Evolutionary conservation across 2,888 invertebrate species (phyloP).

Genomic region (Drosophila formosana): DNA sequence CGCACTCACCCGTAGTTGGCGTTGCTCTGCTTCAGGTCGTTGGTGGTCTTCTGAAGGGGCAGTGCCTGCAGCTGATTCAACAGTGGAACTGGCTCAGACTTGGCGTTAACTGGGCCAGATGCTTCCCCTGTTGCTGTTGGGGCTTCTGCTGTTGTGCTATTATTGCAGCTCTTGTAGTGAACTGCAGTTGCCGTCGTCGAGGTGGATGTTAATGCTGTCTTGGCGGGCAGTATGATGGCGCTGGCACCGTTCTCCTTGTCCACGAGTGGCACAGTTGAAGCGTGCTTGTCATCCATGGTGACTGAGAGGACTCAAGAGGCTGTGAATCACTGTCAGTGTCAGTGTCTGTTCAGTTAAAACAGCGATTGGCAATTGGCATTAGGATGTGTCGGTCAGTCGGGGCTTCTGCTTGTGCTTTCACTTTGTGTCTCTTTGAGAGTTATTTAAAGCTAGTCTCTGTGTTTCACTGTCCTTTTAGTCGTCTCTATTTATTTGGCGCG

Average conservation of each 20-base stretch:
- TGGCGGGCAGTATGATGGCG: constrained; percentile 61
- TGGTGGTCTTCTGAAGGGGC: constrained; percentile 55
- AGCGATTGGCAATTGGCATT: constrained; percentile 44
- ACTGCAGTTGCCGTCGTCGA: constrained; percentile 41
- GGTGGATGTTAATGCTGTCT: constrained; percentile 22
- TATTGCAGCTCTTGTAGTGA: constrained; percentile 53
- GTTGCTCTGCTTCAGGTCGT: constrained; percentile 64
- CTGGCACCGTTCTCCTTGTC: constrained; percentile 52
- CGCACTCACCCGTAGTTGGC: constrained; percentile 55
- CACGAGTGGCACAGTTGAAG: constrained; percentile 62
- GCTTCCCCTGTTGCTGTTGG: constrained; percentile 27
- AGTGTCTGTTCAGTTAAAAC: constrained; percentile 16
- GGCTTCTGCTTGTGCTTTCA: constrained; percentile 1
- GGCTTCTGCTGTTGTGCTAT: constrained; percentile 37
- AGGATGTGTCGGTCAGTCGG: constrained; percentile 27
- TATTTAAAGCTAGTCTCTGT: not conserved
- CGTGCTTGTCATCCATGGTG: constrained; percentile 63
- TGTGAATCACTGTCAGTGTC: constrained; percentile 15
- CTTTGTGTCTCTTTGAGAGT: constrained; percentile 2
- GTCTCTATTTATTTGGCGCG: constrained; percentile 26
- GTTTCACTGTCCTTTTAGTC: constrained; percentile 9
- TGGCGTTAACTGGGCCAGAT: constrained; percentile 38
- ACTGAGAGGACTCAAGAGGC: constrained; percentile 1
- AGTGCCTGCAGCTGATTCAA: constrained; percentile 60
- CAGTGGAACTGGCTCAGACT: constrained; percentile 63